Evolutionary conservation across 2,797 vertebrate genomes (phyloP), one percentile per base, ranked within the genome.

Genomic region (Esox lucius): DNA sequence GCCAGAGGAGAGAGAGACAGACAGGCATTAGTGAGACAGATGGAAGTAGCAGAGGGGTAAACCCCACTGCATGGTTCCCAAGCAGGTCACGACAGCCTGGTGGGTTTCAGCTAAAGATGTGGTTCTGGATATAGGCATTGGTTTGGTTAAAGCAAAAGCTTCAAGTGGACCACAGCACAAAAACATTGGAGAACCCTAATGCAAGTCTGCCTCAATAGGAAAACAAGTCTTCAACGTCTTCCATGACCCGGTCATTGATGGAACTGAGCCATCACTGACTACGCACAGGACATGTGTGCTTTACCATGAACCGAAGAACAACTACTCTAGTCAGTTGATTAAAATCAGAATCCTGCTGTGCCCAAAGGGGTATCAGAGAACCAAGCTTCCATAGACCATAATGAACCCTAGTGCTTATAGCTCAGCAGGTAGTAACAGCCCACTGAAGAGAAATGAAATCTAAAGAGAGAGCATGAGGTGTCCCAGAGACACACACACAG

Each of bases 1-100:
- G 89, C 92, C 91, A 87, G 89, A 81, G 90, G 87, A 92, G 90
- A 94, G 87, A 94, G 91, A 95, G 87, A 95, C 87, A 94, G 85
- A 93, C 77, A 94, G 86, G 85, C 83, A 90, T 95, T 95, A 95
- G 91, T 91, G 87, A 61, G 56, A 93, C 81, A 91, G 78, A 78
- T 82, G 85, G 87, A 90, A 80, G 84, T 71, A 75, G 83, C 79
- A 86, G 85, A 88, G 87, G 89, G 87, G 89, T 85, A 82, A 90
- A 84, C 81, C 83, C 84, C 84, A 78, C 24, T 74, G 86, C 80
- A 78, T 85, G 70, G 56, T 61, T 87, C 86, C 73, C 15, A 85
- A 51, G 75, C 75, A 70, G 74, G 65, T 68, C 59, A 53, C 22
- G 67, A 76, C 76, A 83, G 79, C 83, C 80, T 67, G 72, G 71